Conservation (phyloP, 2,797 vertebrate genomes). For the Galaxias olidus region DNA sequence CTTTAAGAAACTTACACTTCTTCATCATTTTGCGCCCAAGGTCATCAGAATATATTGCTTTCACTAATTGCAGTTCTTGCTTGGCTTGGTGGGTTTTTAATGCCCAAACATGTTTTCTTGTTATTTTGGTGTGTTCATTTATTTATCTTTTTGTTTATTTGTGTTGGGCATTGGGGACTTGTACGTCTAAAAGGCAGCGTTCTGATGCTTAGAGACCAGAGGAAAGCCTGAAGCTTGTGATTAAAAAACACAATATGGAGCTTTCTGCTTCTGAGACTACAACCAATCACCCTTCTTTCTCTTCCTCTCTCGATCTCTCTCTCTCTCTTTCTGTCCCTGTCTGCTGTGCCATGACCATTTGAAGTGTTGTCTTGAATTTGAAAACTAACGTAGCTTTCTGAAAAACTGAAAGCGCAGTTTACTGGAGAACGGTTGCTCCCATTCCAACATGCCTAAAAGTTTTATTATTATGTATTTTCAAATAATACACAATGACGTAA, state of each 20-base stretch:
- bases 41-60: constrained; percentile 45
- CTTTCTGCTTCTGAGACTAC: constrained; percentile 21
- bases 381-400: no score
- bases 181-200: constrained; percentile 23
- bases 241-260: constrained; percentile 50
- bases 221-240: constrained; percentile 43
- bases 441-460: no score
- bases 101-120: constrained; percentile 19
- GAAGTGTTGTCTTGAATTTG: constrained; percentile 7
- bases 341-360: constrained; percentile 24
- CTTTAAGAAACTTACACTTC: no score
- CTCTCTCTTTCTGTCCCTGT: constrained; percentile 21
- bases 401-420: background rate
- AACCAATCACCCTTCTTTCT: background rate
- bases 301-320: background rate
- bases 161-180: constrained; percentile 10
- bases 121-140: no score
- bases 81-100: constrained; percentile 26
- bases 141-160: constrained; percentile 16
- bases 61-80: constrained; percentile 41
- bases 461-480: no score
- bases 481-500: no score
- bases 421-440: background rate
- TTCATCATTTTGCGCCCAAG: constrained; percentile 32
- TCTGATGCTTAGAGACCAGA: constrained; percentile 32